Conservation (phyloP, 1,140 invertebrate genomes). For the Linepithema humile region DNA sequence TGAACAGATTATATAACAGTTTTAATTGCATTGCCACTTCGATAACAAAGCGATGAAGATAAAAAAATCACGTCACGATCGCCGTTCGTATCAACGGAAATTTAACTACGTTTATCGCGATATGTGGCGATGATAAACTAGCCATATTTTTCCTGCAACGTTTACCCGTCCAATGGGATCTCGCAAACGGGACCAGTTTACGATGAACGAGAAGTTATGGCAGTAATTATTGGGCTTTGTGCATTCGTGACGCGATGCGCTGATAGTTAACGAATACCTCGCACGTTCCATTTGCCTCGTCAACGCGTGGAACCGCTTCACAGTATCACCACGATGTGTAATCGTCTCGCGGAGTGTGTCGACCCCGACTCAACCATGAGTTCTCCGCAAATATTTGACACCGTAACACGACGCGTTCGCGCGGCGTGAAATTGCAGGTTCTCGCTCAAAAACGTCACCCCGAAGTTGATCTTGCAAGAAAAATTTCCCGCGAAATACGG, state of each 20-base stretch:
- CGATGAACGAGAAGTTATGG: neutral
- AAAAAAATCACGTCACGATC: neutral
- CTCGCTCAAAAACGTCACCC: neutral
- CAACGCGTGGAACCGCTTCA: constrained; percentile 13
- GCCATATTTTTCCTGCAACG: neutral
- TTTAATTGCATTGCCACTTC: neutral
- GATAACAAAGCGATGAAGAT: neutral
- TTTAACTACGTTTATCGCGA: constrained; percentile 10
- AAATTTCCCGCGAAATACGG: neutral
- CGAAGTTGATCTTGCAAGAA: constrained; percentile 2
- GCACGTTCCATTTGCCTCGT: constrained; percentile 15
- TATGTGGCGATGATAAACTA: constrained; percentile 6
- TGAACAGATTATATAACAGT: neutral
- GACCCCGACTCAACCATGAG: neutral
- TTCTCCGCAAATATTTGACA: constrained; percentile 48
- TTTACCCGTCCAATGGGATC: neutral
- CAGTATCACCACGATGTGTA: neutral
- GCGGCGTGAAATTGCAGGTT: constrained; percentile 6
- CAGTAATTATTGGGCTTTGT: constrained; percentile 34
- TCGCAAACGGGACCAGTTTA: neutral
- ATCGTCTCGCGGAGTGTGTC: neutral
- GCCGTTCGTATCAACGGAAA: neutral
- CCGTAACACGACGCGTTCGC: neutral
- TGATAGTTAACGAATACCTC: constrained; percentile 35
- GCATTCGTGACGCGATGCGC: neutral